phyloP scores from a whole-genome alignment of 2,113 vertebrate genomes.

The Scytalopus superciliaris region DNA sequence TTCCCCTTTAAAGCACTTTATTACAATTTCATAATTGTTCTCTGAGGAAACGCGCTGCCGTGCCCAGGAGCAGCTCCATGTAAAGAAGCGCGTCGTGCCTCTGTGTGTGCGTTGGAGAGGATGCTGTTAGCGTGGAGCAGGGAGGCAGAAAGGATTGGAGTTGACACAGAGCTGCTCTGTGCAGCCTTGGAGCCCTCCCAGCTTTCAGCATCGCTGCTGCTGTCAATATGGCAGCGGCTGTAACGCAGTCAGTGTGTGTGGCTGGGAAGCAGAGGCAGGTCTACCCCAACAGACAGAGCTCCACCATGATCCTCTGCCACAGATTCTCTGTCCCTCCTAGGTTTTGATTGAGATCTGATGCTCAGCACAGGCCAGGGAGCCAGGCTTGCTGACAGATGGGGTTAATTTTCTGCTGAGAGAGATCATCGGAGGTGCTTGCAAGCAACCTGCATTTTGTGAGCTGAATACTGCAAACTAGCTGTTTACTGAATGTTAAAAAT shows the following conservation, averaged over 20 bases:
- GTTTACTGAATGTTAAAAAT: background rate
- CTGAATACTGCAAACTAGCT: background rate
- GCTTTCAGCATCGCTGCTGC: background rate
- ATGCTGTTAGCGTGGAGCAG: background rate
- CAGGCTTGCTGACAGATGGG: background rate
- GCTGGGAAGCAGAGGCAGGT: background rate
- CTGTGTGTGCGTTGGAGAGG: background rate
- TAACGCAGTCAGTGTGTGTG: accelerated
- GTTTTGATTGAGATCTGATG: background rate
- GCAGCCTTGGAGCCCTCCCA: slow-evolving; percentile 45
- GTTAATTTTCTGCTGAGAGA: slow-evolving; percentile 4
- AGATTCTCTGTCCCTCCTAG: accelerated
- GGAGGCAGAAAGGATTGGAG: slow-evolving; percentile 40
- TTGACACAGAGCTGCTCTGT: slow-evolving; percentile 38
- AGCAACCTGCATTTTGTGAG: background rate
- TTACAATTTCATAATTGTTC: background rate
- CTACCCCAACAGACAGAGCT: background rate
- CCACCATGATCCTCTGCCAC: background rate
- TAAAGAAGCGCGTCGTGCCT: background rate
- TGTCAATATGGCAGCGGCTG: slow-evolving; percentile 36
- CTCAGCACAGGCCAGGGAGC: background rate
- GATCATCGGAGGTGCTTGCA: background rate
- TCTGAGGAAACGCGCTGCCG: background rate
- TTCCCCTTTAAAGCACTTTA: background rate
- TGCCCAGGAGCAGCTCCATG: background rate